Percentiles rank a stretch among this genome's conserved stretches.
Evolutionary conservation across 2,113 vertebrate genomes (phyloP).

Genomic region (Herpailurus yagouaroundi): DNA sequence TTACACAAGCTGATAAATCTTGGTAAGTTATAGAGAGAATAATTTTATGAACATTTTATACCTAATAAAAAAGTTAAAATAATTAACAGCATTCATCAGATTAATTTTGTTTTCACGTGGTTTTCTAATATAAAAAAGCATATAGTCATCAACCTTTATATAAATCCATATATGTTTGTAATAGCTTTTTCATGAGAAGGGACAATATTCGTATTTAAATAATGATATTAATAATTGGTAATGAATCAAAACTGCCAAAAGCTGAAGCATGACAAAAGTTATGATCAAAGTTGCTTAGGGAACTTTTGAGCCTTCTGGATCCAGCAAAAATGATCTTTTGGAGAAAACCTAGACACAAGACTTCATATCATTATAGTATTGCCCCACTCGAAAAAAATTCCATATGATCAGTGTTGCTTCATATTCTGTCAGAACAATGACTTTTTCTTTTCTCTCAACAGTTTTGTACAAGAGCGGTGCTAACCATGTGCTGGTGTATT

Average conservation of each 20-base stretch:
- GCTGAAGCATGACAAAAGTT: slow-evolving; percentile 71
- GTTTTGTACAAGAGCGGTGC: neutral
- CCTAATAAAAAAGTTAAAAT: slow-evolving; percentile 89
- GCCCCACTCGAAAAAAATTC: slow-evolving; percentile 38
- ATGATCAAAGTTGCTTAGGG: slow-evolving; percentile 49
- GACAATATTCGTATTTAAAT: slow-evolving; percentile 74
- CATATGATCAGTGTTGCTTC: neutral
- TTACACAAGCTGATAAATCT: slow-evolving; percentile 87
- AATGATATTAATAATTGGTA: slow-evolving; percentile 59
- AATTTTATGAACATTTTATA: slow-evolving; percentile 81
- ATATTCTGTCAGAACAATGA: neutral
- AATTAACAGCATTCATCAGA: slow-evolving; percentile 84
- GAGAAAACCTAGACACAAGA: neutral
- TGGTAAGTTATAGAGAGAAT: slow-evolving; percentile 84
- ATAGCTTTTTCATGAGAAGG: slow-evolving; percentile 79
- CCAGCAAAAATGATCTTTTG: slow-evolving; percentile 64
- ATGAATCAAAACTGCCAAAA: slow-evolving; percentile 68
- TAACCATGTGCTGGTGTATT: slow-evolving; percentile 62
- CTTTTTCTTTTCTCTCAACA: slow-evolving; percentile 50
- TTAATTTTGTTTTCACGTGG: slow-evolving; percentile 69
- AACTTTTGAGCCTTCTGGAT: slow-evolving; percentile 61
- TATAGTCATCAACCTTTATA: slow-evolving; percentile 82
- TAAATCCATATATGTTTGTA: slow-evolving; percentile 79
- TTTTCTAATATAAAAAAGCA: slow-evolving; percentile 84
- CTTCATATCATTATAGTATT: neutral